Base-by-base conservation (phyloP, 2,888 invertebrate genomes). In the Apoda limacodes region DNA sequence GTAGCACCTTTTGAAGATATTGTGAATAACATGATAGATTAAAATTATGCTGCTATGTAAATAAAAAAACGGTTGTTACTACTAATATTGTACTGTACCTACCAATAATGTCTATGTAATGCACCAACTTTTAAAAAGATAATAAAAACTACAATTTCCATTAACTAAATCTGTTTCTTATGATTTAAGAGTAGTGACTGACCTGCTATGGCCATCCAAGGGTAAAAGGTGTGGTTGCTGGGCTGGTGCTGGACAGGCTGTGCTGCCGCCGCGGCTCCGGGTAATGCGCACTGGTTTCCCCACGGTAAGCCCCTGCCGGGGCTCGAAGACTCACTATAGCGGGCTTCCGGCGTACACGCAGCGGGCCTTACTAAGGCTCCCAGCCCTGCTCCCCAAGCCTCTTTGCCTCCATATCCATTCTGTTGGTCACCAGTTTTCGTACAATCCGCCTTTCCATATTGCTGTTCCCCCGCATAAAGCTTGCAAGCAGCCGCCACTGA, bases 131-230 rank as follows among this genome's bases (percentile, higher is more conserved):
- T n/a, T n/a, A n/a, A n/a, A n/a, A n/a, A n/a, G n/a, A n/a, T n/a
- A n/a, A n/a, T n/a, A n/a, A n/a, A n/a, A 25, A 14, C 3, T 23
- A 5, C 7, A 12, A 23, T 32, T 32, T 13, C 11, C 27, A 22
- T 20, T 27, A 23, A 13, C 28, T 17, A 17, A 9, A 19, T 26
- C 9, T n/a, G 22, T 14, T 20, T 31, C 19, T 25, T 25, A 5
- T 12, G 23, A 32, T 21, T n/a, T 12, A 10, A 26, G 21, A 31
- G 32, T 25, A 32, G 25, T 33, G 19, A 85, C 92, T 89, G 80
- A 95, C 95, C 95, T 95, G 95, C 95, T 85, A 95, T 95, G 82
- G 95, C 95, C 95, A 95, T 95, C 95, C 95, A 95, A 55, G 95
- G 95, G 83, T 95, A 95, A 84, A 95, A 95, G 65, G 94, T 94